Evolutionary conservation across 2,113 vertebrate genomes (phyloP).

Genomic region (Tympanuchus pallidicinctus): DNA sequence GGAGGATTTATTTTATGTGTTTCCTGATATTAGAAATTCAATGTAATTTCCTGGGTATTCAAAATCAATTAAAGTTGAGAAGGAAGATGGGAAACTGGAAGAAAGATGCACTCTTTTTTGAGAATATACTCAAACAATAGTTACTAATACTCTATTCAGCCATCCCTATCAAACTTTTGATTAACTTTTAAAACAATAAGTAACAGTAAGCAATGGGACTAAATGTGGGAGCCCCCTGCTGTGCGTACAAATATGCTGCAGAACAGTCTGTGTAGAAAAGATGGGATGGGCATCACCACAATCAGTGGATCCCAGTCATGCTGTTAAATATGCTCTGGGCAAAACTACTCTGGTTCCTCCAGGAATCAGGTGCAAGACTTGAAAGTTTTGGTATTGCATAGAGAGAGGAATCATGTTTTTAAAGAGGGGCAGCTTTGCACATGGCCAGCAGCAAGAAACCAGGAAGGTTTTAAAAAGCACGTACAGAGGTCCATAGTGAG

Average conservation of each 20-base stretch:
- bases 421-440: background rate
- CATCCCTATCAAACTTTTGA: background rate
- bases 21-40: background rate
- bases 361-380: background rate
- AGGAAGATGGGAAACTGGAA: background rate
- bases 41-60: background rate
- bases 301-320: background rate
- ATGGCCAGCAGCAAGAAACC: background rate
- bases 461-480: background rate
- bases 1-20: background rate
- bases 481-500: background rate
- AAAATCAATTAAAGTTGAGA: background rate
- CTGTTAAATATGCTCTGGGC: rapidly evolving
- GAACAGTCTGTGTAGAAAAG: background rate
- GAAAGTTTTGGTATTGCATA: background rate
- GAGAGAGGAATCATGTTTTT: background rate
- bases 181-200: background rate
- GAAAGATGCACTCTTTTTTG: rapidly evolving
- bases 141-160: background rate
- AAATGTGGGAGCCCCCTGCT: background rate
- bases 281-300: background rate
- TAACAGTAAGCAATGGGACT: background rate
- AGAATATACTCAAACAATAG: background rate
- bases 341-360: rapidly evolving
- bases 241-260: background rate